Conservation (phyloP, 2,888 invertebrate species). For the Spodoptera picta region DNA sequence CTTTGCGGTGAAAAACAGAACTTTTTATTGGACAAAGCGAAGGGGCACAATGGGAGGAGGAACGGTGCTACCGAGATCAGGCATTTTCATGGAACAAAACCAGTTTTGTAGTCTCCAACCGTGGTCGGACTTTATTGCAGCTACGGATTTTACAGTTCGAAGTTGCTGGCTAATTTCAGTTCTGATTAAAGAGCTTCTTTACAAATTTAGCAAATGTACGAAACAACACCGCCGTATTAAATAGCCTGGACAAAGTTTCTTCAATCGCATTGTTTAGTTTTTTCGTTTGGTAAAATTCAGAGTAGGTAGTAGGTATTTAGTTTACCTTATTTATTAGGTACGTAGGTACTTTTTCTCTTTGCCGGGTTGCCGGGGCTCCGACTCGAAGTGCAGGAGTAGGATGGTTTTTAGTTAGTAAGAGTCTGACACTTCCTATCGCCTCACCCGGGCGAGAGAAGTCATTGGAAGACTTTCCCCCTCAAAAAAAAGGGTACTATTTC, state of each 20-base stretch:
- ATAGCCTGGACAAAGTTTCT: constrained; percentile 38
- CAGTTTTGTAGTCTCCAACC: constrained; percentile 53
- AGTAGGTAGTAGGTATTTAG: no score
- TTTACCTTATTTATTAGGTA: no score
- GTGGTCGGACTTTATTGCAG: constrained; percentile 55
- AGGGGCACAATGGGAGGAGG: constrained; percentile 67
- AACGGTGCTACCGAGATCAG: constrained; percentile 67
- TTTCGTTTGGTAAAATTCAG: constrained; percentile 1
- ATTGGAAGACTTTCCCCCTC: no score
- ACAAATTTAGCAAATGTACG: constrained; percentile 49
- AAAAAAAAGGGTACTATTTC: neutral
- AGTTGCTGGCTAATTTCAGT: constrained; percentile 54
- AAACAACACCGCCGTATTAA: constrained; percentile 43
- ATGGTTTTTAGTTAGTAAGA: no score
- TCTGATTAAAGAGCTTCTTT: constrained; percentile 57
- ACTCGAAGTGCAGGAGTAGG: no score
- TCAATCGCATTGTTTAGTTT: constrained; percentile 26
- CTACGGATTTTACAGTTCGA: constrained; percentile 53
- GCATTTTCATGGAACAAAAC: constrained; percentile 73
- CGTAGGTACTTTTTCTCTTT: no score
- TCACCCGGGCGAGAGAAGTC: no score
- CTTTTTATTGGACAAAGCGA: constrained; percentile 70
- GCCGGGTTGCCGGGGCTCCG: no score
- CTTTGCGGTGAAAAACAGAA: constrained; percentile 54
- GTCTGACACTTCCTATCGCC: no score